phyloP scores from a whole-genome alignment of 2,888 invertebrate species.

The Drosophila lutescens region DNA sequence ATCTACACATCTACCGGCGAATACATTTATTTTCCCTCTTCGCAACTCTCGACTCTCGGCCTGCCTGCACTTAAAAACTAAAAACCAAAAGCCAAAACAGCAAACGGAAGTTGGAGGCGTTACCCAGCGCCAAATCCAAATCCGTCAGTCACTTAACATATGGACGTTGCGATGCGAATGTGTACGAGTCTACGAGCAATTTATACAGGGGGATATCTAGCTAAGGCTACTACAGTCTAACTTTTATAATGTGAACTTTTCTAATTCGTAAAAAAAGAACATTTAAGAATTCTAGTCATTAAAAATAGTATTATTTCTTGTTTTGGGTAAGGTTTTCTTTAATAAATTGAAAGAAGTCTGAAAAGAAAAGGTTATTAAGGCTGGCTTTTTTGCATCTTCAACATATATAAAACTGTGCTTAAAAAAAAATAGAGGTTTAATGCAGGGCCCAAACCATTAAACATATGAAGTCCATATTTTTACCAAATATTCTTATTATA shows the following conservation, averaged over 20 bases:
- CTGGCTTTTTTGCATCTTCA: too few relatives aligned
- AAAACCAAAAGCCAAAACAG: conserved; percentile 56
- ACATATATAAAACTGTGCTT: too few relatives aligned
- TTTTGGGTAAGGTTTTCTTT: too few relatives aligned
- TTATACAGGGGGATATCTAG: conserved; percentile 28
- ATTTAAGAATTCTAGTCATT: not conserved
- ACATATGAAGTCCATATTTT: too few relatives aligned
- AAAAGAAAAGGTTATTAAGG: too few relatives aligned
- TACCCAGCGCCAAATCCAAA: conserved; percentile 72
- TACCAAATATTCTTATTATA: too few relatives aligned
- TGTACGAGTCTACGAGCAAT: conserved; percentile 43
- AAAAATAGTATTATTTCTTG: too few relatives aligned
- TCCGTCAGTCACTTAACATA: conserved; percentile 65
- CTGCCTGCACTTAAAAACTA: conserved; percentile 53
- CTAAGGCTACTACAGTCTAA: conserved; percentile 21
- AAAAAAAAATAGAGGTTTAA: too few relatives aligned
- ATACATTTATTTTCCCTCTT: conserved; percentile 40
- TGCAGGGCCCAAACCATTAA: too few relatives aligned
- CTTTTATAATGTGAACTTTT: not conserved
- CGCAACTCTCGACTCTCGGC: not conserved
- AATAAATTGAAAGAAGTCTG: too few relatives aligned
- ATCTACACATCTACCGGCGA: conserved; percentile 27
- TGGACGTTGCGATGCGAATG: conserved; percentile 42
- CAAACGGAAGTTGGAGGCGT: conserved; percentile 82
- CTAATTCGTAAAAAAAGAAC: too few relatives aligned